Evolutionary conservation across 2,113 vertebrate genomes (phyloP).

Genomic region (Cyanoderma ruficeps): DNA sequence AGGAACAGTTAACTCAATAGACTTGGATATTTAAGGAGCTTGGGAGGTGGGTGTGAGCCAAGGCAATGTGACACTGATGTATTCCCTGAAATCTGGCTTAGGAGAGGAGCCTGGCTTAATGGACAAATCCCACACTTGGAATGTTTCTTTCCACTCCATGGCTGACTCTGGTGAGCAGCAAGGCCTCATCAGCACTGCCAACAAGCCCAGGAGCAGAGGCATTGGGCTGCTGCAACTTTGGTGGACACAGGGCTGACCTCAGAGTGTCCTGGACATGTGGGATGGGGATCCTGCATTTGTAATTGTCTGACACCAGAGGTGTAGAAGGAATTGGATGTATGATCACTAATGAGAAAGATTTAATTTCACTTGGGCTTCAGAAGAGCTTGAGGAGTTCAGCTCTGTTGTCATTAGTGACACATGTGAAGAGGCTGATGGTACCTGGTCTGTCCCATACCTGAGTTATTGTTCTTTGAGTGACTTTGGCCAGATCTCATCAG

Average conservation of each 20-base stretch:
- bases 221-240: neutral
- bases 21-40: neutral
- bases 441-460: neutral
- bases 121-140: neutral
- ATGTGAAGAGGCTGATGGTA: neutral
- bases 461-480: neutral
- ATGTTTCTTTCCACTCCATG: neutral
- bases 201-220: neutral
- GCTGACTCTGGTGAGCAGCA: neutral
- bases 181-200: neutral
- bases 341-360: neutral
- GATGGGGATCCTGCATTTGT: neutral
- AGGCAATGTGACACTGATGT: neutral
- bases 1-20: neutral
- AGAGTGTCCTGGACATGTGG: neutral
- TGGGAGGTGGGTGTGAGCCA: neutral
- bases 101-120: neutral
- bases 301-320: neutral
- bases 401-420: neutral
- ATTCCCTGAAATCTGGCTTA: neutral
- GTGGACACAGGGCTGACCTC: neutral
- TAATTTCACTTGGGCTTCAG: neutral
- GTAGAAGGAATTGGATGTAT: neutral
- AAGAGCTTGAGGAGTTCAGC: neutral
- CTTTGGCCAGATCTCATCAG: neutral